Conservation (phyloP, 2,113 vertebrate genomes). For the Esox niger region DNA sequence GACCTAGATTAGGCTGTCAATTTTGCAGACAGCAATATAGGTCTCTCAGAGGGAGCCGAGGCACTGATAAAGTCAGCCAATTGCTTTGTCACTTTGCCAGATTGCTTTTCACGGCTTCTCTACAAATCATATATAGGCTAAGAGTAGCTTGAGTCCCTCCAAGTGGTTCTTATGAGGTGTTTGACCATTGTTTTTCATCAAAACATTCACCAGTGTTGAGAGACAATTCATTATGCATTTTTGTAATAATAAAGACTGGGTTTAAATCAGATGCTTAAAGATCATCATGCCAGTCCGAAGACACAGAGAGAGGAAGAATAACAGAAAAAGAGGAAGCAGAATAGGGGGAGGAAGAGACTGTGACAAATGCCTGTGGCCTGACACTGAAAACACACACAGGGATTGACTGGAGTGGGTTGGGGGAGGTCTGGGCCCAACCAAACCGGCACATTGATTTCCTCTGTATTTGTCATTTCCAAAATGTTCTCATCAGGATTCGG, state of each 20-base stretch:
- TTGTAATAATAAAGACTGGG: not conserved
- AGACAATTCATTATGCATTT: not conserved
- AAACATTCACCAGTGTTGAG: not conserved
- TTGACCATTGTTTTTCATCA: not conserved
- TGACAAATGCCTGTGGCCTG: constrained; percentile 10
- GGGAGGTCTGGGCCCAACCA: too few relatives aligned
- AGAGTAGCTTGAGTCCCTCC: not conserved
- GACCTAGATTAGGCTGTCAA: constrained; percentile 50
- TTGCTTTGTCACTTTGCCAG: not conserved
- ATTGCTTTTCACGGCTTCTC: too few relatives aligned
- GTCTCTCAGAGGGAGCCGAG: not conserved
- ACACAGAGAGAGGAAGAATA: too few relatives aligned
- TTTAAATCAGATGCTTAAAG: not conserved
- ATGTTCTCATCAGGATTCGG: too few relatives aligned
- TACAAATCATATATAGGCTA: not conserved
- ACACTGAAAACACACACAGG: not conserved
- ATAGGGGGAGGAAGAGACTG: not conserved
- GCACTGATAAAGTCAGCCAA: not conserved
- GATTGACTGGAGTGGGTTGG: not conserved
- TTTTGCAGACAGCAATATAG: constrained; percentile 1
- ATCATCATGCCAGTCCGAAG: not conserved
- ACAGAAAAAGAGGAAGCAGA: too few relatives aligned
- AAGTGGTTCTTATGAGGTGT: not conserved
- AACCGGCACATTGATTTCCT: too few relatives aligned
- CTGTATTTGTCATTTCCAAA: too few relatives aligned